Evolutionary conservation across 2,888 invertebrate species (phyloP).

Genomic region (Heteropelma amictum): DNA sequence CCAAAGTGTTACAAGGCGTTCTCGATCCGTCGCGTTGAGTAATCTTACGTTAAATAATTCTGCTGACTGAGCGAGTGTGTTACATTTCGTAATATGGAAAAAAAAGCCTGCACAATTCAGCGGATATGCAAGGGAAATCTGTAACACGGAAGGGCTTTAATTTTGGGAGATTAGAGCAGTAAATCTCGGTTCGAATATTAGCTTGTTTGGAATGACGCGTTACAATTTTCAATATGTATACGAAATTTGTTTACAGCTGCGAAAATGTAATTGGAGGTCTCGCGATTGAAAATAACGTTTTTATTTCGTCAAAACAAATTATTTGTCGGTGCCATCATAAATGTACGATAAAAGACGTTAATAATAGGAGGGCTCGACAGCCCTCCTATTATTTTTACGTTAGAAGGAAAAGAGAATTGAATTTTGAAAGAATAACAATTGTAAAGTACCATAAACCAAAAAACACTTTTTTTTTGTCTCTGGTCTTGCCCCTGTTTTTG

Average conservation of each 20-base stretch:
- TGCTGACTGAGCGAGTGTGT: slow-evolving; percentile 24
- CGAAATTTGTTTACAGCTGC: neutral
- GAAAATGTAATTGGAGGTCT: too few relatives aligned
- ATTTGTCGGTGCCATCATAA: too few relatives aligned
- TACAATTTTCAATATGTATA: neutral
- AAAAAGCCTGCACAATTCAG: neutral
- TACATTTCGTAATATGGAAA: slow-evolving; percentile 38
- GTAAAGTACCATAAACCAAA: too few relatives aligned
- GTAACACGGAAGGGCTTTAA: neutral
- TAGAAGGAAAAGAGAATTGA: too few relatives aligned
- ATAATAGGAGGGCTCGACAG: too few relatives aligned
- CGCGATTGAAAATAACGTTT: too few relatives aligned
- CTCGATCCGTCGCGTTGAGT: neutral
- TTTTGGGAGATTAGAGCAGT: neutral
- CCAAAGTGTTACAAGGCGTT: neutral
- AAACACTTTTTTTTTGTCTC: too few relatives aligned
- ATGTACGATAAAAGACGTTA: too few relatives aligned
- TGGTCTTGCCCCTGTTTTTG: too few relatives aligned
- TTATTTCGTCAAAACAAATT: too few relatives aligned
- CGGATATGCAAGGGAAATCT: neutral
- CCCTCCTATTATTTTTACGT: too few relatives aligned
- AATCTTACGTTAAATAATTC: slow-evolving; percentile 22
- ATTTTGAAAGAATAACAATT: too few relatives aligned
- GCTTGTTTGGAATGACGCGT: neutral
- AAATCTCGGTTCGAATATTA: neutral